Conservation (phyloP, 2,113 vertebrate species). For the Poeciliopsis occidentalis region DNA sequence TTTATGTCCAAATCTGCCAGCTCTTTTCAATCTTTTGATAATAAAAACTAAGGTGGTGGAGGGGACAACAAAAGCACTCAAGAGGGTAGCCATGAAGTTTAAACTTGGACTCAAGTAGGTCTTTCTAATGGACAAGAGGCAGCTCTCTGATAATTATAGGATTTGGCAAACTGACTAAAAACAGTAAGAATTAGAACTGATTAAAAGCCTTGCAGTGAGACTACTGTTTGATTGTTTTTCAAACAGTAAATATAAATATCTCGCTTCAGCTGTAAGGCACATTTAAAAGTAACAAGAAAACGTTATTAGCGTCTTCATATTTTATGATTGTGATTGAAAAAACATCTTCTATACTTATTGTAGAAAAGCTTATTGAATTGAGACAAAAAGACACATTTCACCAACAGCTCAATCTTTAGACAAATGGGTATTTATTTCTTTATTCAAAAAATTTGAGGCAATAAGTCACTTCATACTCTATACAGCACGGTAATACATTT, state of each 20-base stretch:
- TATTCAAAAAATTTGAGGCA: conserved; percentile 68
- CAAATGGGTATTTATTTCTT: conserved; percentile 64
- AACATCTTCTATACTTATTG: not conserved
- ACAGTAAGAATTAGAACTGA: not conserved
- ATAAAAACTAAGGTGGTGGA: not conserved
- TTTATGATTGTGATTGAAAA: not conserved
- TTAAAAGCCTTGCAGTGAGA: not conserved
- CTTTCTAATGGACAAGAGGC: not conserved
- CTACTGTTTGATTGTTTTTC: no score
- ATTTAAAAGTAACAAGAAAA: not conserved
- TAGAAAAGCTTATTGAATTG: no score
- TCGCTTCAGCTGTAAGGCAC: no score
- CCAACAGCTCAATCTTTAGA: conserved; percentile 29
- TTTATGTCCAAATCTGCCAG: not conserved
- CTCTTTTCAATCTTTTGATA: not conserved
- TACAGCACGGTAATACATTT: conserved; percentile 68
- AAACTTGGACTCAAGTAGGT: not conserved
- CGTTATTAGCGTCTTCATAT: not conserved
- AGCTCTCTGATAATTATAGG: not conserved
- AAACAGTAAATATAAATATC: no score
- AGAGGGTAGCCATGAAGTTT: not conserved
- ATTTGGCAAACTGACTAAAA: not conserved
- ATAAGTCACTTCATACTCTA: conserved; percentile 58
- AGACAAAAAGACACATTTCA: conserved; percentile 14
- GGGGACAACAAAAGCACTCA: not conserved